phyloP scores from a whole-genome alignment of 2,888 invertebrate genomes.

The Cephonodes hylas region DNA sequence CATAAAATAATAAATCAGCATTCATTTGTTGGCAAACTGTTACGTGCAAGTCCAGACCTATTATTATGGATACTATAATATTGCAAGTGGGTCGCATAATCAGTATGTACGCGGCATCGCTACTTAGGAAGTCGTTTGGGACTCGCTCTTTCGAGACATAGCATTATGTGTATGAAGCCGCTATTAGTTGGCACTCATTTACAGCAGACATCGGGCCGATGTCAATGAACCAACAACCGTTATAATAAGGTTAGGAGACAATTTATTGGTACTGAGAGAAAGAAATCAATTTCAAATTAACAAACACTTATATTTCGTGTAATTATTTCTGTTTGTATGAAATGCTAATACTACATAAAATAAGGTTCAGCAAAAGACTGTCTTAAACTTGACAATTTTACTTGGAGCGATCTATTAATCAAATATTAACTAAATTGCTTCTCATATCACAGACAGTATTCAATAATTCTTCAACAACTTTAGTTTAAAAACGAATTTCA shows the following conservation, averaged over 20 bases:
- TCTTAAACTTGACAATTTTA: too few species aligned
- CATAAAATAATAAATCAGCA: conserved; percentile 15
- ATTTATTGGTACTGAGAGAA: conserved; percentile 8
- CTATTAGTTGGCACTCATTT: conserved; percentile 58
- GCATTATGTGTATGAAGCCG: conserved; percentile 52
- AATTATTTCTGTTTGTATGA: too few species aligned
- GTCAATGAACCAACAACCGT: conserved; percentile 60
- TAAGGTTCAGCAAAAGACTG: background rate
- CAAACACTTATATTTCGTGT: too few species aligned
- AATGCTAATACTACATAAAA: too few species aligned
- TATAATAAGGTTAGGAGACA: conserved; percentile 52
- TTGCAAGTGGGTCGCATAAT: conserved; percentile 40
- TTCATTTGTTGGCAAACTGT: conserved; percentile 17
- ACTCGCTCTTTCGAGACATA: conserved; percentile 29
- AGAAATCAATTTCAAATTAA: background rate
- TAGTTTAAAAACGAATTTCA: background rate
- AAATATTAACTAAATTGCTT: too few species aligned
- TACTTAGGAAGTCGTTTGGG: conserved; percentile 59
- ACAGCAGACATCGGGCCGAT: conserved; percentile 46
- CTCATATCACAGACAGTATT: background rate
- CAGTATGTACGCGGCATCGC: conserved; percentile 50
- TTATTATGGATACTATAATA: conserved; percentile 14
- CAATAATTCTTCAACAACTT: background rate
- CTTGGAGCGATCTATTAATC: too few species aligned
- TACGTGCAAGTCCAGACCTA: conserved; percentile 10